Evolutionary conservation across 2,888 invertebrate genomes (phyloP).

Genomic region (Cerastoderma edule): DNA sequence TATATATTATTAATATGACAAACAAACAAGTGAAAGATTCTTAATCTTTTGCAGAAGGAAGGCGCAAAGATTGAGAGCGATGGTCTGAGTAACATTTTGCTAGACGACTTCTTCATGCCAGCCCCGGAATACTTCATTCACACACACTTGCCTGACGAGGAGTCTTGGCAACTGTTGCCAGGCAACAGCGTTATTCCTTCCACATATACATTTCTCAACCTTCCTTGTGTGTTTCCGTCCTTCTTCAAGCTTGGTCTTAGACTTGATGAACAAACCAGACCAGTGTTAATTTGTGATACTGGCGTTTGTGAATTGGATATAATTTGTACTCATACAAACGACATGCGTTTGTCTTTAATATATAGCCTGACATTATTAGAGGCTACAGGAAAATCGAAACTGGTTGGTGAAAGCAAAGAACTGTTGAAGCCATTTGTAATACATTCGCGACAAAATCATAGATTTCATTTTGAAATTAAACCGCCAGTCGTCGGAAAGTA

Average conservation of each 20-base stretch:
- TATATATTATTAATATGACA: no score
- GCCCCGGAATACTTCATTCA: conserved; percentile 44
- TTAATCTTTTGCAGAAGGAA: no score
- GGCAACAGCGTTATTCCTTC: conserved; percentile 30
- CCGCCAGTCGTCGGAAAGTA: conserved; percentile 49
- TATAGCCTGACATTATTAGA: background rate
- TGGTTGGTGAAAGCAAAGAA: no score
- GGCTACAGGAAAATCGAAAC: no score
- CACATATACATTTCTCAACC: conserved; percentile 35
- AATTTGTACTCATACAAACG: conserved; percentile 1
- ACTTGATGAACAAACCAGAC: conserved; percentile 26
- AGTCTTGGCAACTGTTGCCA: conserved; percentile 42
- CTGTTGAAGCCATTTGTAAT: conserved; percentile 32
- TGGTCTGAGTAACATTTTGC: conserved; percentile 18
- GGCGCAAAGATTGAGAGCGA: no score
- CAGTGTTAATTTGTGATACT: background rate
- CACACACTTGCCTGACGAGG: conserved; percentile 41
- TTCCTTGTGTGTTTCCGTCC: conserved; percentile 49
- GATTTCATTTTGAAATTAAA: conserved; percentile 44
- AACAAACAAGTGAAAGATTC: no score
- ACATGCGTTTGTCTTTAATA: background rate
- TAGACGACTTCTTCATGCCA: conserved; percentile 58
- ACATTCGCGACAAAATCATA: conserved; percentile 39
- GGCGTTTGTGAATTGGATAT: background rate
- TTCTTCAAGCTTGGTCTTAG: conserved; percentile 50